Base-by-base conservation (phyloP, 2,888 invertebrate genomes). In the Lepidocyrtinus sp. region DNA sequence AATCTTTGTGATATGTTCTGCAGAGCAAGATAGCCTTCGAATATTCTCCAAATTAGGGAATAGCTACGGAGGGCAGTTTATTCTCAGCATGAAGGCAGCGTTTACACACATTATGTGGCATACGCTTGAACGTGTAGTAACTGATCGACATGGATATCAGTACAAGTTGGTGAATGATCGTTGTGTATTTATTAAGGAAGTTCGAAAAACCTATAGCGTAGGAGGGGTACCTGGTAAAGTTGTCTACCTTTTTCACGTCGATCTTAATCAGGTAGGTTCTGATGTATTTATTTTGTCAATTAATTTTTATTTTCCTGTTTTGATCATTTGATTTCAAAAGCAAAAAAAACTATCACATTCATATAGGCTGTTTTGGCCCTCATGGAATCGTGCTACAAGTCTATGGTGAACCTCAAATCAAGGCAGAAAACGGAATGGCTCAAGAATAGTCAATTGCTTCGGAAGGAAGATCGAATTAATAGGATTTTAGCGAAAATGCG, bases 381-480 rank as follows among this genome's bases (percentile, higher is more conserved):
- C 27, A 88, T 94, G 50, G 93, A 94, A 87, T 90, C 92, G 83
- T 93, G 93, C 87, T 94, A 92, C 87, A 93, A 94, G 88, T 91
- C 93, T 0, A 87, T 94, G 25, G 92, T 91, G 86, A 95, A 95
- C 88, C 90, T 91, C 2, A 92, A 94, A 88, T 90, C 91, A 9
- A 91, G 93, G 78, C 91, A 93, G 21, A 92, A 92, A 79, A 90
- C 92, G 86, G 94, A 93, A 87, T 91, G 91, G 80, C 89, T 88
- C 17, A 91, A 91, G 81, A 93, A 96, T 88, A 93, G 93, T 87
- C 91, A 96, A 15, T 91, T 97, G 82, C 92, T 96, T 80, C 95
- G 95, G 88, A 97, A 97, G 89, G 94, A 95, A 87, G 93, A 95
- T 86, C 91, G 95, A 87, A 92, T 96, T 87, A 95, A 96, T 87